These are phyloP conservation scores for Molorchus minor DNA, from an alignment of 2,888 invertebrate genomes.

Conservation along the genomic window DNA sequence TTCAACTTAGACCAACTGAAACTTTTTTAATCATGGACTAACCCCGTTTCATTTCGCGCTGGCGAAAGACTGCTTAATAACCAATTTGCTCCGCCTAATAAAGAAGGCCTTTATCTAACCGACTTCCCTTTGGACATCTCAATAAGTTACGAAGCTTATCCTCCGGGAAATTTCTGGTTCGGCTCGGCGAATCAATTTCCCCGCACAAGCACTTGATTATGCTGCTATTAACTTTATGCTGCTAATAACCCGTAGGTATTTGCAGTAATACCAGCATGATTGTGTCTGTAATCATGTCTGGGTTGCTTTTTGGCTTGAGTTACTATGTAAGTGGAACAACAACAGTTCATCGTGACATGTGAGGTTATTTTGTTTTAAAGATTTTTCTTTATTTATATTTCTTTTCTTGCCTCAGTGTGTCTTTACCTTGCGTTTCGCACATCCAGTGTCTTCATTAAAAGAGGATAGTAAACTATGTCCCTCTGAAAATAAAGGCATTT, in stretches of 20 bases:
- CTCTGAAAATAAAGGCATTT: too few relatives aligned
- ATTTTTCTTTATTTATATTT: too few relatives aligned
- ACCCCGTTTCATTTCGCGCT: neutral
- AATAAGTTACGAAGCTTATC: conserved; percentile 12
- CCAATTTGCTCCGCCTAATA: conserved; percentile 1
- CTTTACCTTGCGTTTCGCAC: too few relatives aligned
- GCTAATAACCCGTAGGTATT: neutral
- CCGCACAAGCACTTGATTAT: conserved; percentile 10
- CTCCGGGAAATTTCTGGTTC: conserved; percentile 12
- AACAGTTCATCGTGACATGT: too few relatives aligned
- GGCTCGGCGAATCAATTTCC: conserved; percentile 6
- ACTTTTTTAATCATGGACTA: conserved; percentile 2
- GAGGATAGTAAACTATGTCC: too few relatives aligned
- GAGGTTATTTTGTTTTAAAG: too few relatives aligned
- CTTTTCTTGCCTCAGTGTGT: too few relatives aligned
- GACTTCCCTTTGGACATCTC: conserved; percentile 12
- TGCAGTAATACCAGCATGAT: neutral
- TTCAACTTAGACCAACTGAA: neutral
- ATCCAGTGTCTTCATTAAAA: too few relatives aligned
- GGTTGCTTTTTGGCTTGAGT: too few relatives aligned
- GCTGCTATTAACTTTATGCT: conserved; percentile 3
- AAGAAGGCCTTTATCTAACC: neutral
- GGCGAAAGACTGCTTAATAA: conserved; percentile 10
- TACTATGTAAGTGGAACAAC: too few relatives aligned
- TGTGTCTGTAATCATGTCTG: too few relatives aligned